Evolutionary conservation across 2,888 invertebrate genomes (phyloP), one percentile per base, ranked within the genome.

Genomic region (Sesia bembeciformis): DNA sequence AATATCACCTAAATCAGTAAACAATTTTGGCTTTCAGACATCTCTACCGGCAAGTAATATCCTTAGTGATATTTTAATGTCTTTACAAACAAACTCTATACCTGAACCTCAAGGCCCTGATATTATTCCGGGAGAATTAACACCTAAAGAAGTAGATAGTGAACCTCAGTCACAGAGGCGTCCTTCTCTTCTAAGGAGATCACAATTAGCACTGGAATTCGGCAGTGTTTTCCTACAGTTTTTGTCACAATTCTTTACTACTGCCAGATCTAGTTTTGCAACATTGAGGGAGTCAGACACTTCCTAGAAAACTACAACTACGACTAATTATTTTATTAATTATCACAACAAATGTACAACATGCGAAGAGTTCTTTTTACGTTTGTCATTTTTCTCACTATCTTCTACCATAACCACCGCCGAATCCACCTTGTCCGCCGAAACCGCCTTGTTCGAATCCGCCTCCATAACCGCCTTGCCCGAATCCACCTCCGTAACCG

Each of bases 141-240:
- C 23, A 23, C 23, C 23, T 23, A 23, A 23, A 8, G 46, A 46
- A 46, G 23, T 5, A 8, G 23, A 46, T 46, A 46, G 7, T 46
- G 23, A 46, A 8, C 23, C 46, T 46, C 46, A 46, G 4, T 46
- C n/a, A 46, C n/a, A 46, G 4, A 46, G 46, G 23, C 46, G 46
- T 8, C 46, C 46, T 8, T 46, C 46, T 46, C 23, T 73, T 4
- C 60, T 64, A 4, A 68, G 71, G 59, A 74, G 81, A 23, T 74
- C 78, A 5, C 72, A 70, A 51, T 67, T 77, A 46, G 81, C 78
- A 23, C 60, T 81, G 49, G 76, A 78, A 55, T 77, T 78, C 40
- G 81, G 84, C n/a, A 81, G 81, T 8, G 69, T 81, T 49, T 68
- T 87, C 51, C 63, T 84, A 40, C 74, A 81, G 58, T 64, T 81